Percentiles rank a stretch among this genome's conserved stretches.
Conservation (phyloP, 2,888 invertebrate species). For the Drosophila mercatorum region DNA sequence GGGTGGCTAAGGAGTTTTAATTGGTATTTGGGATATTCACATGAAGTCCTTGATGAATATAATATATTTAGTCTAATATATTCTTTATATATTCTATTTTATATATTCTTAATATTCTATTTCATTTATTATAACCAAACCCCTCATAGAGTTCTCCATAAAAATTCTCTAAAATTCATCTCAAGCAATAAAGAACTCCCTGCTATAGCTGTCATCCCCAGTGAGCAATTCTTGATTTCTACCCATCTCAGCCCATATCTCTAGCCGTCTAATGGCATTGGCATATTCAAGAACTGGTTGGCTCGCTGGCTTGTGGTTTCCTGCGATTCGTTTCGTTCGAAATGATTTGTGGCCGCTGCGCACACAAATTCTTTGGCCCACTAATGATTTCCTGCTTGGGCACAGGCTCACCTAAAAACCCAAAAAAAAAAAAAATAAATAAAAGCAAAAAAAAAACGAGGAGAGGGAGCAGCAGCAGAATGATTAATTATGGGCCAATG, state of each 20-base stretch:
- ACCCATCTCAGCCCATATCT: not conserved
- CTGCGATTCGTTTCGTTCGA: slow-evolving; percentile 27
- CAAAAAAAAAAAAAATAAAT: slow-evolving; percentile 36
- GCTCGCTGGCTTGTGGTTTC: slow-evolving; percentile 11
- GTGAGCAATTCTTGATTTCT: not conserved
- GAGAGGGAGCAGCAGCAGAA: slow-evolving; percentile 21
- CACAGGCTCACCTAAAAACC: slow-evolving; percentile 66
- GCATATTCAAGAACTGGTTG: slow-evolving; percentile 35
- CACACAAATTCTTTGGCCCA: slow-evolving; percentile 39
- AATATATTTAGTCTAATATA: not conserved
- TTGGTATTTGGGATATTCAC: not conserved
- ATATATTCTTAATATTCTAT: too few species aligned
- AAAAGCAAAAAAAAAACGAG: not conserved
- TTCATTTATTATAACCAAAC: too few species aligned
- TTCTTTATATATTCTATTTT: not conserved
- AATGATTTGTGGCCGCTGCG: slow-evolving; percentile 40
- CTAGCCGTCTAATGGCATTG: slow-evolving; percentile 26
- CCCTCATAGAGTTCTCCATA: not conserved
- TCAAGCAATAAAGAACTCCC: not conserved
- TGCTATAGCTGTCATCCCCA: not conserved
- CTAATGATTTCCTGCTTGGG: slow-evolving; percentile 73
- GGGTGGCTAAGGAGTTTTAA: not conserved
- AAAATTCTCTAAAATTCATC: not conserved
- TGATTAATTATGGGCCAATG: slow-evolving; percentile 67
- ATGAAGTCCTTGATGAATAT: not conserved